These are phyloP conservation scores for Drosophila monieri DNA, from an alignment of 2,888 invertebrate genomes.

Conservation along the genomic window DNA sequence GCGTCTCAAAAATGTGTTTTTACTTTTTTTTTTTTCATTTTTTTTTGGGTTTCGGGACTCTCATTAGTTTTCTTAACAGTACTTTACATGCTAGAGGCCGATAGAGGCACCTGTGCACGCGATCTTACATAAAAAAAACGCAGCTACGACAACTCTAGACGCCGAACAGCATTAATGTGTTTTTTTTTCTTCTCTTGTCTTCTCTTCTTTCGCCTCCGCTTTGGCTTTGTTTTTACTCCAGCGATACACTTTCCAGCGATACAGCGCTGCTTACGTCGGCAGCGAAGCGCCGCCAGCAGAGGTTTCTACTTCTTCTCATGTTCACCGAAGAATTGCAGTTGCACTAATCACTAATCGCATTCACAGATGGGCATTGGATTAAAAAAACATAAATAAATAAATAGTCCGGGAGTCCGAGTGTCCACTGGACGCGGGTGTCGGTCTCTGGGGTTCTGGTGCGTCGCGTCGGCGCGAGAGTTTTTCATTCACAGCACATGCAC, in stretches of 20 bases:
- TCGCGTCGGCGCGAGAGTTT: constrained; percentile 25
- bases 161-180: constrained; percentile 65
- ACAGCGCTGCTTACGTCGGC: constrained; percentile 20
- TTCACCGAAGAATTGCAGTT: constrained; percentile 8
- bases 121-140: constrained; percentile 25
- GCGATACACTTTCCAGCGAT: constrained; percentile 13
- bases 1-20: constrained; percentile 25
- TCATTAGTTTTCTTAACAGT: constrained; percentile 21
- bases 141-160: constrained; percentile 18
- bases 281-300: constrained; percentile 24
- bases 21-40: constrained; percentile 5
- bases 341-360: constrained; percentile 9
- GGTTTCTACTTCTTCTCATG: constrained; percentile 15
- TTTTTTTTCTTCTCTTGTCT: constrained; percentile 22
- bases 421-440: not conserved
- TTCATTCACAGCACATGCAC: constrained; percentile 35
- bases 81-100: constrained; percentile 1
- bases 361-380: not conserved
- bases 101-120: constrained; percentile 43
- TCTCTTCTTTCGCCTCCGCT: not conserved
- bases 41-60: constrained; percentile 9
- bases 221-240: constrained; percentile 23
- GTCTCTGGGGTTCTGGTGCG: not conserved
- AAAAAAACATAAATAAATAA: constrained; percentile 9
- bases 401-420: constrained; percentile 13